Percentiles rank a stretch among this genome's conserved stretches.
phyloP scores from a whole-genome alignment of 2,888 invertebrate genomes.

The Morpho deidamia region DNA sequence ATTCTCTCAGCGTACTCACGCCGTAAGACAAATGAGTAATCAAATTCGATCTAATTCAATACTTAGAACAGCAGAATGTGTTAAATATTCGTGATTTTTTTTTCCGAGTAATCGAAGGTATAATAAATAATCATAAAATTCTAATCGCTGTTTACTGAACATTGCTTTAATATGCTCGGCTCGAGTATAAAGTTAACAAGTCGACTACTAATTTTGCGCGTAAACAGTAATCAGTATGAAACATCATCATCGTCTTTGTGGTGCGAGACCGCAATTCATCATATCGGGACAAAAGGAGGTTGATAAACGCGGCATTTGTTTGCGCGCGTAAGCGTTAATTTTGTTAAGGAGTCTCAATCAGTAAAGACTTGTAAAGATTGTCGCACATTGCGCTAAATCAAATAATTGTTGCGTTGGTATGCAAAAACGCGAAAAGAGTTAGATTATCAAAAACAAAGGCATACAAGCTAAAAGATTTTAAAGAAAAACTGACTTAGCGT shows the following conservation, averaged over 20 bases:
- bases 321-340: slow-evolving; percentile 72
- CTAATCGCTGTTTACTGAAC: slow-evolving; percentile 53
- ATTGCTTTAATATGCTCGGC: slow-evolving; percentile 31
- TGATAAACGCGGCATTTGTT: slow-evolving; percentile 61
- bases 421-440: too few relatives aligned
- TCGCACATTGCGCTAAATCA: neutral
- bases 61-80: too few relatives aligned
- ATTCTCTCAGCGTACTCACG: too few relatives aligned
- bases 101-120: slow-evolving; percentile 2
- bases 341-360: slow-evolving; percentile 76
- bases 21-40: too few relatives aligned
- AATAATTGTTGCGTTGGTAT: neutral
- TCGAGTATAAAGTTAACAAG: slow-evolving; percentile 36
- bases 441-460: too few relatives aligned
- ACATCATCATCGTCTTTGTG: slow-evolving; percentile 66
- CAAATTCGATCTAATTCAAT: too few relatives aligned
- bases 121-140: slow-evolving; percentile 63
- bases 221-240: slow-evolving; percentile 67
- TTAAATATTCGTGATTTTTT: too few relatives aligned
- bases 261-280: slow-evolving; percentile 71
- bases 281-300: slow-evolving; percentile 70
- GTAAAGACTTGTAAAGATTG: slow-evolving; percentile 50
- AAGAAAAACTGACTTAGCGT: too few relatives aligned
- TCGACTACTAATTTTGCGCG: slow-evolving; percentile 54
- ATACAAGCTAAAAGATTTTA: too few relatives aligned